Evolutionary conservation across 2,113 vertebrate genomes (phyloP).

Genomic region (Eira barbara): DNA sequence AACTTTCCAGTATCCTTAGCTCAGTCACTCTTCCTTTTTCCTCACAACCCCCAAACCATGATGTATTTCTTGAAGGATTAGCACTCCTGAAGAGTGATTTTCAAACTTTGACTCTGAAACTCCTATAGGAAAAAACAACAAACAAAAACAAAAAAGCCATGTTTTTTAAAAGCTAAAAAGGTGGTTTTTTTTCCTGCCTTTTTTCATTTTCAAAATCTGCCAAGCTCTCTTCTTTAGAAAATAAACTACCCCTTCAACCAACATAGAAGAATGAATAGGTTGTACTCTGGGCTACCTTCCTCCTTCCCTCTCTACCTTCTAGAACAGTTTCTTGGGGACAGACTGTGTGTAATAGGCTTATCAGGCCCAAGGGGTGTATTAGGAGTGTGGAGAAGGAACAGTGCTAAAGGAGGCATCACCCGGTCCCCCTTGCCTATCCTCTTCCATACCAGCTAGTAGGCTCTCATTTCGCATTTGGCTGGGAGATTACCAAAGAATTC

Average conservation of each 20-base stretch:
- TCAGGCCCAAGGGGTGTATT: background rate
- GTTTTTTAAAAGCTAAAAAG: background rate
- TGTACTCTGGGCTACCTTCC: background rate
- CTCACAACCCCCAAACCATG: background rate
- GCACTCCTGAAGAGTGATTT: background rate
- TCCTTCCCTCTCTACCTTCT: background rate
- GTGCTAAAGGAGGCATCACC: background rate
- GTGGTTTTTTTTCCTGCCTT: background rate
- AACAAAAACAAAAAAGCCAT: too few species aligned
- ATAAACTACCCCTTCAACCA: background rate
- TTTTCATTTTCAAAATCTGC: slow-evolving; percentile 33
- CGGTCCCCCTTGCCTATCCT: background rate
- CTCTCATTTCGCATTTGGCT: background rate
- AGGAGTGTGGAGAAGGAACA: background rate
- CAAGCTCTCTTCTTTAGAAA: slow-evolving; percentile 24
- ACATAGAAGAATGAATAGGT: background rate
- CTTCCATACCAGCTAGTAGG: background rate
- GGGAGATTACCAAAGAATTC: background rate
- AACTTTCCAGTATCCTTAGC: background rate
- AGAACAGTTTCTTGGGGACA: background rate
- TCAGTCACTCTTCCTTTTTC: background rate
- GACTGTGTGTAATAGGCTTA: background rate
- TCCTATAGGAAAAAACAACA: background rate
- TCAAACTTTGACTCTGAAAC: slow-evolving; percentile 26
- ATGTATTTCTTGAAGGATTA: background rate